Evolutionary conservation across 2,888 invertebrate genomes (phyloP).

Genomic region (Hipparchia sbordonii): DNA sequence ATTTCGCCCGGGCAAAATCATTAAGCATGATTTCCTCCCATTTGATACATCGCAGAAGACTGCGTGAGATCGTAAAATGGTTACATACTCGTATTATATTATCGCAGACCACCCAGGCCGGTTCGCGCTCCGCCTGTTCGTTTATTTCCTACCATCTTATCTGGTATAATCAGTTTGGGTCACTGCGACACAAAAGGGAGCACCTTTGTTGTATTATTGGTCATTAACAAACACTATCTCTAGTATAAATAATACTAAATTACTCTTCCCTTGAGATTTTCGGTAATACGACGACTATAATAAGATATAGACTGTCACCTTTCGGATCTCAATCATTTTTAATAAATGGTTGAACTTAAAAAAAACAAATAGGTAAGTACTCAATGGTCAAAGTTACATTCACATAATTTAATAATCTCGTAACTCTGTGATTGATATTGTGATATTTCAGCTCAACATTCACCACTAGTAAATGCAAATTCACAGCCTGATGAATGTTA

Average conservation of each 20-base stretch:
- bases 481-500: not conserved
- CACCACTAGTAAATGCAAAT: not conserved
- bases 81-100: constrained; percentile 51
- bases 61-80: constrained; percentile 57
- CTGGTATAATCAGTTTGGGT: constrained; percentile 64
- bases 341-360: too few relatives aligned
- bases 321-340: too few relatives aligned
- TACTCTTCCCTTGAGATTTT: constrained; percentile 8
- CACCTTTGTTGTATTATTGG: constrained; percentile 44
- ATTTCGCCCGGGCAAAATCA: constrained; percentile 12
- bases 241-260: constrained; percentile 19
- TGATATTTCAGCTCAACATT: not conserved
- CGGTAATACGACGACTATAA: too few relatives aligned
- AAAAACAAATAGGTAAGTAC: too few relatives aligned
- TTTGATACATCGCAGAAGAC: constrained; percentile 35
- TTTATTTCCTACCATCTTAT: constrained; percentile 73
- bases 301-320: too few relatives aligned
- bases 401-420: not conserved
- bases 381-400: too few relatives aligned
- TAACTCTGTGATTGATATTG: not conserved
- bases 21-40: constrained; percentile 28
- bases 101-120: constrained; percentile 72
- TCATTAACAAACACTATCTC: constrained; percentile 36
- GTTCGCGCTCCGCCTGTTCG: constrained; percentile 56
- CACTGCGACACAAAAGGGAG: constrained; percentile 48